Evolutionary conservation across 2,888 invertebrate species (phyloP), one percentile per base, ranked within the genome.

Genomic region (Pristionchus japonicus): DNA sequence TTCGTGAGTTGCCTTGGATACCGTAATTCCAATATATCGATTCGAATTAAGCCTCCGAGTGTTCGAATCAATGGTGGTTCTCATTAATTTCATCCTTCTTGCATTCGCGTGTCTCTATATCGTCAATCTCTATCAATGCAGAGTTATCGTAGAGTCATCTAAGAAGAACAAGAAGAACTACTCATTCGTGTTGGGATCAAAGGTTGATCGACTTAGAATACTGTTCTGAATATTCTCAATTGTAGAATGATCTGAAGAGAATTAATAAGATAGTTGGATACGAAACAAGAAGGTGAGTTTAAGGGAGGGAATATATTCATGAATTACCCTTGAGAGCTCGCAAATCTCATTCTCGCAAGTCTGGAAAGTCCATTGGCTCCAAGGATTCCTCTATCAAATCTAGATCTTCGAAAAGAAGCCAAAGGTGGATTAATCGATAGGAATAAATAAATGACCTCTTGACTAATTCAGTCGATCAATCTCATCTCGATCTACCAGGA

Each of bases 261-360:
- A 37, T 74, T 23, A 74, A 74, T n/a, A 74, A 40, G 43, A 74
- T 43, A 23, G 74, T 74, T n/a, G 74, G 74, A 17, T 74, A 74
- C 74, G 74, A 40, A 40, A 40, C 74, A 1, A 74, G 74, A 74
- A 40, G 43, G 43, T 43, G n/a, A 40, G 23, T n/a, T 23, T 23
- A 40, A 34, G n/a, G 40, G 1, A 74, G 40, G 20, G 23, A 23
- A 20, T 52, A 52, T 40, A 0, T 74, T 20, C 17, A 23, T 40
- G 13, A 23, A 40, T 20, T 40, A 23, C 23, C 6, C 11, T 74
- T 74, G 23, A 37, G 40, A 74, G 31, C 74, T 40, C 74, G 43
- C 37, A 40, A 23, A n/a, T n/a, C n/a, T n/a, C n/a, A n/a, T n/a
- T n/a, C n/a, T 74, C 40, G 74, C 23, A 74, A 74, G 43, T 40